A percentile compares a stretch with the other conserved stretches of the same genome.
phyloP scores from a whole-genome alignment of 2,113 vertebrate genomes.

The Irena cyanogastra region DNA sequence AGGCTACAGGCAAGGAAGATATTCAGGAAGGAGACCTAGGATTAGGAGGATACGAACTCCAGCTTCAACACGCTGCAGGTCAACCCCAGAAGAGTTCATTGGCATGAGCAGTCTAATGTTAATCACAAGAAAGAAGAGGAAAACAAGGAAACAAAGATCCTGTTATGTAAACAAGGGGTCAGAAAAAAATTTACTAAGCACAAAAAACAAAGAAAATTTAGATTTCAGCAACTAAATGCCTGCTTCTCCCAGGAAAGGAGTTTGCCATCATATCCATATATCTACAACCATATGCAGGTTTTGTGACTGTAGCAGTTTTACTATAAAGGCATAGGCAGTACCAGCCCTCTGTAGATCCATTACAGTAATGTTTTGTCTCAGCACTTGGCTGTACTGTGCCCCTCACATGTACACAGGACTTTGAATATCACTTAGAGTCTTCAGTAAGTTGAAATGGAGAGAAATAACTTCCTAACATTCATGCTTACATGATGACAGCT shows the following conservation, averaged over 20 bases:
- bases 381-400: not conserved
- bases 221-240: not conserved
- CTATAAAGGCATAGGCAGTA: not conserved
- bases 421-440: not conserved
- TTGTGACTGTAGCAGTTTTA: not conserved
- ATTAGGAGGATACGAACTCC: slow-evolving; percentile 67
- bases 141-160: not conserved
- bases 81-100: slow-evolving; percentile 12
- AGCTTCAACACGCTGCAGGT: slow-evolving; percentile 23
- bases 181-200: not conserved
- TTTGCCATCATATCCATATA: not conserved
- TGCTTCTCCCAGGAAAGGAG: not conserved
- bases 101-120: not conserved
- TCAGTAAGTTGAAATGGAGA: not conserved
- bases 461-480: not conserved
- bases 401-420: not conserved
- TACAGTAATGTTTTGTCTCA: not conserved
- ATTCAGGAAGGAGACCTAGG: slow-evolving; percentile 75
- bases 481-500: not conserved
- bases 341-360: not conserved
- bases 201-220: not conserved
- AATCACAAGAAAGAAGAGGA: not conserved
- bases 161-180: not conserved
- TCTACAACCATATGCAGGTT: not conserved
- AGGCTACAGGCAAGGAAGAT: slow-evolving; percentile 59